phyloP scores from a whole-genome alignment of 2,113 vertebrate species.

The Microcebus lehilahytsara region DNA sequence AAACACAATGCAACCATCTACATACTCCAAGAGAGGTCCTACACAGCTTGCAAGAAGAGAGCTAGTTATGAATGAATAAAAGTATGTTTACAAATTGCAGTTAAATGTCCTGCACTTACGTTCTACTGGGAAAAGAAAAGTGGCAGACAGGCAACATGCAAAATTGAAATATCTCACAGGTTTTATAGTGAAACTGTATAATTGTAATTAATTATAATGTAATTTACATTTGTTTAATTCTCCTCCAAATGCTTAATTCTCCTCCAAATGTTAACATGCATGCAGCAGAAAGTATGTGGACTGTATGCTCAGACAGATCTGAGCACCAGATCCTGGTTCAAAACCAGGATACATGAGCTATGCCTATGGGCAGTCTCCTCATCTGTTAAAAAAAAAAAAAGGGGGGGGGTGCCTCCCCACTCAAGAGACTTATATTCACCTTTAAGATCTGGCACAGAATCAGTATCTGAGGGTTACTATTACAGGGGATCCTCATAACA shows the following conservation, averaged over 20 bases:
- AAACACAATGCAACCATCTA: not conserved
- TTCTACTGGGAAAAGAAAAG: slow-evolving; percentile 2
- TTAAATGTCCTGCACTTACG: not conserved
- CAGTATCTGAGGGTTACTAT: not conserved
- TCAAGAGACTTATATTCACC: not conserved
- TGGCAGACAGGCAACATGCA: not conserved
- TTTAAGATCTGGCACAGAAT: not conserved
- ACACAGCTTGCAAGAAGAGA: not conserved
- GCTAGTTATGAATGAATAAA: slow-evolving; percentile 7
- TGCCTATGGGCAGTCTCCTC: not conserved
- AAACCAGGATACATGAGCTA: not conserved
- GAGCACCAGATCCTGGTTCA: not conserved
- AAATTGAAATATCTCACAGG: not conserved
- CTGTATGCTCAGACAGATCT: not conserved
- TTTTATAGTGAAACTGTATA: not conserved
- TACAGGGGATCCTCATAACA: not conserved
- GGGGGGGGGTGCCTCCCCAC: too few relatives aligned
- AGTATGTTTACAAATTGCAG: not conserved
- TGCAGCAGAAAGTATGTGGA: not conserved
- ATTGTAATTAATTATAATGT: not conserved
- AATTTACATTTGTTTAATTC: not conserved
- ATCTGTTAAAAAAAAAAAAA: not conserved
- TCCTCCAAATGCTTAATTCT: not conserved
- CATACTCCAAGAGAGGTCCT: not conserved
- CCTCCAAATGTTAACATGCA: not conserved